phyloP scores from a whole-genome alignment of 2,888 invertebrate species.

The Teleogryllus oceanicus region DNA sequence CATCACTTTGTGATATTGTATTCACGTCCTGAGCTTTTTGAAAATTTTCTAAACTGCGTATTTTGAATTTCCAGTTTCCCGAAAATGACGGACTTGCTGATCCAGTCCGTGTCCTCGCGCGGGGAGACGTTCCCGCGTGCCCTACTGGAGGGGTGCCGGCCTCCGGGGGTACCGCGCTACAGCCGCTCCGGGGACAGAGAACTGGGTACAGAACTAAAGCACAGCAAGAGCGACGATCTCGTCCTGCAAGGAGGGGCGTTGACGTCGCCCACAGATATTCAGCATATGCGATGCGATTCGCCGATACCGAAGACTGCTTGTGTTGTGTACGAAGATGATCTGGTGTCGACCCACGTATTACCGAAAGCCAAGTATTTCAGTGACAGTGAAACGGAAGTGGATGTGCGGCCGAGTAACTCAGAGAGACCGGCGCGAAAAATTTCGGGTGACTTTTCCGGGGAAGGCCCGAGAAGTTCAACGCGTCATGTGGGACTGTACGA shows the following conservation, averaged over 20 bases:
- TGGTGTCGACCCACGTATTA: slow-evolving; percentile 42
- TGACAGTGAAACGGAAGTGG: slow-evolving; percentile 40
- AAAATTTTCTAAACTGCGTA: too few relatives aligned
- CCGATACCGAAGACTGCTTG: slow-evolving; percentile 43
- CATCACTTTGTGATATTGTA: too few relatives aligned
- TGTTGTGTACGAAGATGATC: slow-evolving; percentile 43
- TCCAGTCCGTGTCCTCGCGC: slow-evolving; percentile 38
- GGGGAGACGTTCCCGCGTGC: slow-evolving; percentile 51
- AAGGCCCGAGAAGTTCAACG: slow-evolving; percentile 44
- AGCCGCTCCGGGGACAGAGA: slow-evolving; percentile 29
- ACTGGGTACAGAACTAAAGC: slow-evolving; percentile 49
- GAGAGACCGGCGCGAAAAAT: slow-evolving; percentile 31
- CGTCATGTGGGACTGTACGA: slow-evolving; percentile 51
- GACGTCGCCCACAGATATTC: slow-evolving; percentile 46
- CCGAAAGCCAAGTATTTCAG: slow-evolving; percentile 46
- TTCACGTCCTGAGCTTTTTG: too few relatives aligned
- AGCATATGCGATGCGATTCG: slow-evolving; percentile 45
- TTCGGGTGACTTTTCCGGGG: slow-evolving; percentile 29
- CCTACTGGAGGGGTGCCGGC: slow-evolving; percentile 48
- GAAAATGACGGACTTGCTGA: slow-evolving; percentile 36
- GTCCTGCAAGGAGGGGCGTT: slow-evolving; percentile 47
- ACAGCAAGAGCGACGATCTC: slow-evolving; percentile 54
- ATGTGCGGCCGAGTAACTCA: slow-evolving; percentile 23
- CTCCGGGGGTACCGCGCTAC: slow-evolving; percentile 34
- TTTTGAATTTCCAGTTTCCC: not conserved